Evolutionary conservation across 2,113 vertebrate genomes (phyloP).

Genomic region (Tyto alba): DNA sequence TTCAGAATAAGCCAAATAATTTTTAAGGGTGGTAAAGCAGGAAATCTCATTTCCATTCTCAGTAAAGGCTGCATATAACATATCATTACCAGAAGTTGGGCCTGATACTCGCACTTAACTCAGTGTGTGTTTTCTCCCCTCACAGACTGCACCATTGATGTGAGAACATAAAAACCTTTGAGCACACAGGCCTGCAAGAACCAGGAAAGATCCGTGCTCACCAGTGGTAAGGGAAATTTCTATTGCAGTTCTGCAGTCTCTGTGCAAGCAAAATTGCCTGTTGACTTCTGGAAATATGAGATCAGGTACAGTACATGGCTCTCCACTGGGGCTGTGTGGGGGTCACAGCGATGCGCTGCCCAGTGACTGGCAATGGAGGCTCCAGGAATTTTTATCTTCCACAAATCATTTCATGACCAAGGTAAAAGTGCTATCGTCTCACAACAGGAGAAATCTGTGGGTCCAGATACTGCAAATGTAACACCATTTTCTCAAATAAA

Average conservation of each 20-base stretch:
- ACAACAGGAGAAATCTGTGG: background rate
- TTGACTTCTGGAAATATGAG: background rate
- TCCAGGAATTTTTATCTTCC: background rate
- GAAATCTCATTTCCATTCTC: background rate
- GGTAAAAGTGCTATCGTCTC: background rate
- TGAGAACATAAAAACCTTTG: background rate
- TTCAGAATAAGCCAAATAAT: background rate
- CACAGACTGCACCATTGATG: fast-evolving
- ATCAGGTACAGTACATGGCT: background rate
- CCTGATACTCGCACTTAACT: background rate
- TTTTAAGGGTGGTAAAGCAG: background rate
- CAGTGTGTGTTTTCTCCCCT: background rate
- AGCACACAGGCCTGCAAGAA: background rate
- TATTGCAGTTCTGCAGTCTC: background rate
- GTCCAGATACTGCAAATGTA: background rate
- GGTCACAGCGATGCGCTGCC: fast-evolving
- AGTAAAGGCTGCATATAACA: background rate
- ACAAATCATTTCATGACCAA: background rate
- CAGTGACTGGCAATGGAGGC: fast-evolving
- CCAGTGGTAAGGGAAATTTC: background rate
- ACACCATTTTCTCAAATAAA: background rate
- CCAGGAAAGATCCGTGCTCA: background rate
- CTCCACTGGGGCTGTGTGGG: fast-evolving
- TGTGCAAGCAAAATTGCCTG: background rate
- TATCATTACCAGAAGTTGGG: background rate